Conservation (phyloP, 2,888 invertebrate species). For the Kryphioiulus occultus region DNA sequence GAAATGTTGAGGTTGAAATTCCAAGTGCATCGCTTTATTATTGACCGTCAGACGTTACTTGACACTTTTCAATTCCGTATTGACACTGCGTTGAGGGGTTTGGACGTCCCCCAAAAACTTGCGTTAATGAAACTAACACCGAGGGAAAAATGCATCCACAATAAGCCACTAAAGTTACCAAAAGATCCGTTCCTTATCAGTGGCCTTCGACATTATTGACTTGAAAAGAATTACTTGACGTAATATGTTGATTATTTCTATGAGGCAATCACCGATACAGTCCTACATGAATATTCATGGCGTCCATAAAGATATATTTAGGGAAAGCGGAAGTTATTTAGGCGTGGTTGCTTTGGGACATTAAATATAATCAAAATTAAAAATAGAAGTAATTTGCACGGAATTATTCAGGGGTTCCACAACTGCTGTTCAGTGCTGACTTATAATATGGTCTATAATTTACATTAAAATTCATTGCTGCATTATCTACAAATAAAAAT, state of each 20-base stretch:
- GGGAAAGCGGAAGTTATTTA: too few relatives aligned
- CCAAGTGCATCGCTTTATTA: neutral
- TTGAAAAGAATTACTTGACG: neutral
- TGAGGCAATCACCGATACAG: too few relatives aligned
- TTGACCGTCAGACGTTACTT: neutral
- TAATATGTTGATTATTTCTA: neutral
- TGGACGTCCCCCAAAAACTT: neutral
- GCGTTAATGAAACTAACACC: neutral
- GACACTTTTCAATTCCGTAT: constrained; percentile 9
- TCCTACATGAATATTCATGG: too few relatives aligned
- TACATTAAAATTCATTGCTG: too few relatives aligned
- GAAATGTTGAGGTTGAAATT: neutral
- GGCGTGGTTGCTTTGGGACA: too few relatives aligned
- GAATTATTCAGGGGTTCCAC: too few relatives aligned
- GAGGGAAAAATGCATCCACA: neutral
- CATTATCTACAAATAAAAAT: too few relatives aligned
- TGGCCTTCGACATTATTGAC: constrained; percentile 11
- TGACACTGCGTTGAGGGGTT: neutral
- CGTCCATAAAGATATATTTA: too few relatives aligned
- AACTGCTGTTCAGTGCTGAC: too few relatives aligned
- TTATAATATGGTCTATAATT: too few relatives aligned
- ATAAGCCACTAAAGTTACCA: neutral
- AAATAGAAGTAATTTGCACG: too few relatives aligned
- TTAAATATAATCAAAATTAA: too few relatives aligned
- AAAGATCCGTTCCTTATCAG: neutral